Percentiles rank a stretch among this genome's conserved stretches.
These are phyloP conservation scores for Prosopocoilus inquinatus DNA, from an alignment of 2,888 invertebrate genomes.

Conservation along the genomic window DNA sequence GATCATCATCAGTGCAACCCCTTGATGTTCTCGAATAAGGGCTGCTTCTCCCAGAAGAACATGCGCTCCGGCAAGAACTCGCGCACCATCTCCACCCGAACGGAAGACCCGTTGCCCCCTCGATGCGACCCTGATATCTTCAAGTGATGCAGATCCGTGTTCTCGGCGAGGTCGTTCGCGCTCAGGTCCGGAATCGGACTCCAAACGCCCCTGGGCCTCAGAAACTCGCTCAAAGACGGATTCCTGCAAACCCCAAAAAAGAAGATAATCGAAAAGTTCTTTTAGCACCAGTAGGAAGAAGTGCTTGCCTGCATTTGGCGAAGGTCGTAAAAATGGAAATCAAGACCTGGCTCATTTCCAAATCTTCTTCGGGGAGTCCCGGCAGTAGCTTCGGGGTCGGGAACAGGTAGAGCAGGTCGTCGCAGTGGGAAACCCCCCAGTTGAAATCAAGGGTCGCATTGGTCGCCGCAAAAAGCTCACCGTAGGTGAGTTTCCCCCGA, in stretches of 20 bases:
- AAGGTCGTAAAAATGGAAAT: slow-evolving; percentile 53
- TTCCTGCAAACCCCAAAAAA: background rate
- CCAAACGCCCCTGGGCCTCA: background rate
- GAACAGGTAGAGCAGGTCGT: slow-evolving; percentile 56
- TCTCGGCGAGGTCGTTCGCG: slow-evolving; percentile 15
- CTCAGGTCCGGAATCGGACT: slow-evolving; percentile 8
- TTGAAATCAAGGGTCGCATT: slow-evolving; percentile 33
- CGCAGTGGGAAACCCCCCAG: slow-evolving; percentile 54
- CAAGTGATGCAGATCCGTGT: slow-evolving; percentile 28
- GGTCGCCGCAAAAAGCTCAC: slow-evolving; percentile 48
- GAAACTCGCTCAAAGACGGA: background rate
- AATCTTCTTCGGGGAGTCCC: slow-evolving; percentile 40
- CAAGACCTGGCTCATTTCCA: slow-evolving; percentile 44
- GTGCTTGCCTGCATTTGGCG: slow-evolving; percentile 50
- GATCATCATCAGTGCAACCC: too few relatives aligned
- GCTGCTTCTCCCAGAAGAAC: slow-evolving; percentile 10
- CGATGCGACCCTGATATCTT: slow-evolving; percentile 25
- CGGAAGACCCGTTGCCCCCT: background rate
- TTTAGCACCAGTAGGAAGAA: background rate
- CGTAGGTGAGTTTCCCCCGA: slow-evolving; percentile 49
- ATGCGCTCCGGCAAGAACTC: slow-evolving; percentile 7
- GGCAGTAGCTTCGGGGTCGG: slow-evolving; percentile 49
- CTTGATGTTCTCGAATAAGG: slow-evolving; percentile 4
- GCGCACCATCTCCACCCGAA: background rate
- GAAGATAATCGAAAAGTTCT: background rate